phyloP scores from a whole-genome alignment of 2,797 vertebrate species.

The Clangula hyemalis region DNA sequence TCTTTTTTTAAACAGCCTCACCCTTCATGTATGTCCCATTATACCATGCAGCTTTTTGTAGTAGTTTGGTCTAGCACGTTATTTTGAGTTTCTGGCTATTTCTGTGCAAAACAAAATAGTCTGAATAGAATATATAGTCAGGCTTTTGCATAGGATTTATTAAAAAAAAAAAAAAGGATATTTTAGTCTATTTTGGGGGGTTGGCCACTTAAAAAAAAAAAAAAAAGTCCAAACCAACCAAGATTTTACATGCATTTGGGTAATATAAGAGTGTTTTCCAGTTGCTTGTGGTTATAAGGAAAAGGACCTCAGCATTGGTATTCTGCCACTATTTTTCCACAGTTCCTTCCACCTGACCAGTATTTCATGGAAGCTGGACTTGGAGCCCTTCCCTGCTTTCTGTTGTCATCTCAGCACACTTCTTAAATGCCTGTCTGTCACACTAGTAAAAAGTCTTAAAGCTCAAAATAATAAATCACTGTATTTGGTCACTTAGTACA shows the following conservation, averaged over 20 bases:
- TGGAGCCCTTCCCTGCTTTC: not conserved
- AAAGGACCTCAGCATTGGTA: not conserved
- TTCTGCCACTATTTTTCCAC: not conserved
- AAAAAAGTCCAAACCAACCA: too few species aligned
- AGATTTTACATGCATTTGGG: not conserved
- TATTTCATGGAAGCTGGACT: not conserved
- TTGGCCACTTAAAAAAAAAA: not conserved
- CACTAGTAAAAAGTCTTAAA: not conserved
- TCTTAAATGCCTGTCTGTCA: not conserved
- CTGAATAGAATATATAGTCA: not conserved
- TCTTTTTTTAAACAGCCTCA: not conserved
- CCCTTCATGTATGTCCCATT: not conserved
- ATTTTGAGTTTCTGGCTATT: not conserved
- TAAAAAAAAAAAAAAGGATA: rapidly evolving
- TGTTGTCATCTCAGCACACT: not conserved
- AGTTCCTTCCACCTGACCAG: not conserved
- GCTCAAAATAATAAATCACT: not conserved
- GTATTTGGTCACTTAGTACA: not conserved
- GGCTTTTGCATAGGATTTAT: not conserved
- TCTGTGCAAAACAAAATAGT: not conserved
- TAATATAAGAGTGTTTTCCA: not conserved
- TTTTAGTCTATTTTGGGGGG: not conserved
- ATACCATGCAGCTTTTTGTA: not conserved
- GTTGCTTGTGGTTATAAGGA: not conserved
- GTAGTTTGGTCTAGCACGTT: not conserved